Evolutionary conservation across 2,888 invertebrate species (phyloP), one percentile per base, ranked within the genome.

Genomic region (Thyatira batis): DNA sequence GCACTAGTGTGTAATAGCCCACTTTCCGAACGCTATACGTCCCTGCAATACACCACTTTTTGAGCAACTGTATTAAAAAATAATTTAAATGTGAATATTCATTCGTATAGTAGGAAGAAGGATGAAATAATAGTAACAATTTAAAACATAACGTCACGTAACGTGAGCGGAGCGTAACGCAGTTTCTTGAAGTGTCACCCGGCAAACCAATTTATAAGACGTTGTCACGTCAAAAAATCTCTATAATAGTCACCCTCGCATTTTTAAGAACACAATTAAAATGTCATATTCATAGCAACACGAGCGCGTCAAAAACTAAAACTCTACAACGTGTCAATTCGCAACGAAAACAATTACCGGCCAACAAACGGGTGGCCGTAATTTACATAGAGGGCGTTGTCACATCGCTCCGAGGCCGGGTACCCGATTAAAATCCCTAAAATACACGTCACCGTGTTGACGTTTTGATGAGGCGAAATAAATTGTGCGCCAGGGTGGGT

Each of bases 401-500:
- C 58, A 57, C 63, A 58, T 59, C 67, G 70, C 71, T 69, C 63
- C 68, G 61, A 69, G 68, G 68, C 67, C 67, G 71, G 74, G 71
- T 69, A 73, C 69, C 74, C 87, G 85, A 89, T 89, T 89, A 89
- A 89, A 89, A 86, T 83, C 85, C 85, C 87, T 82, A 87, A 89
- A 90, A 89, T 89, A 87, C 84, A 86, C 87, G 87, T 87, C 89
- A 87, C 79, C 86, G 88, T 88, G 90, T 89, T 91, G 91, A 89
- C 91, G 84, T 89, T 89, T 87, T 89, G 89, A 90, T 87, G 89
- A 89, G 87, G 83, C 83, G 85, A 86, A 87, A 90, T 86, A 87
- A 88, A 87, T 88, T 85, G 80, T 75, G 75, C 73, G 70, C 57
- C 55, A 51, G 57, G 58, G 61, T 50, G 57, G 52, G 57, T 58